These are phyloP conservation scores for Dicentrarchus labrax DNA, from an alignment of 2,113 vertebrate species.

Conservation along the genomic window DNA sequence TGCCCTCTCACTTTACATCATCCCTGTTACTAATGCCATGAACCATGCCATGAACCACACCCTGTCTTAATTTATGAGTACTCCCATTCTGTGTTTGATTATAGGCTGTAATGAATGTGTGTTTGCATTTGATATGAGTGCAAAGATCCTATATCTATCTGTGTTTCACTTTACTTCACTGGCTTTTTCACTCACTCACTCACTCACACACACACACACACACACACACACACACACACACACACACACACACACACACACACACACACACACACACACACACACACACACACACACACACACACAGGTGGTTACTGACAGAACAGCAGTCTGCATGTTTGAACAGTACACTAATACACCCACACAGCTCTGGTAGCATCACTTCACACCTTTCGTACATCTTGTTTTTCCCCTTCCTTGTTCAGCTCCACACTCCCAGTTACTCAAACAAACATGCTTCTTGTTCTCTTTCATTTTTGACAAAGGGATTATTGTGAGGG, in stretches of 20 bases:
- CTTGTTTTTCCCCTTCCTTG: constrained; percentile 27
- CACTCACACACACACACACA: neutral
- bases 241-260: too few species aligned
- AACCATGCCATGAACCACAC: constrained; percentile 21
- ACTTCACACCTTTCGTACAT: constrained; percentile 54
- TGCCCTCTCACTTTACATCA: neutral
- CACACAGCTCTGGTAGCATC: neutral
- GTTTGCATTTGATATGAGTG: constrained; percentile 16
- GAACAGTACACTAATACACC: constrained; percentile 38
- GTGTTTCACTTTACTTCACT: constrained; percentile 1
- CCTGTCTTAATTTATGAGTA: neutral
- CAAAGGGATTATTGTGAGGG: neutral
- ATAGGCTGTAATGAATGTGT: constrained; percentile 14
- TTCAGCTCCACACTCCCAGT: constrained; percentile 5
- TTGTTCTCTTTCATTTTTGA: constrained; percentile 18
- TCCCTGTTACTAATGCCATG: constrained; percentile 25
- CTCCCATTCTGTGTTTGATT: neutral
- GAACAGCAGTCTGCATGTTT: constrained; percentile 49
- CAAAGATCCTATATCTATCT: neutral
- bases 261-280: too few species aligned
- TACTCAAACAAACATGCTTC: neutral
- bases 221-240: too few species aligned
- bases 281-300: too few species aligned
- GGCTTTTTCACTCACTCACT: neutral
- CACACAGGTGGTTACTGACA: neutral